Conservation (phyloP, 1,140 invertebrate genomes). For the Euwallacea fornicatus region DNA sequence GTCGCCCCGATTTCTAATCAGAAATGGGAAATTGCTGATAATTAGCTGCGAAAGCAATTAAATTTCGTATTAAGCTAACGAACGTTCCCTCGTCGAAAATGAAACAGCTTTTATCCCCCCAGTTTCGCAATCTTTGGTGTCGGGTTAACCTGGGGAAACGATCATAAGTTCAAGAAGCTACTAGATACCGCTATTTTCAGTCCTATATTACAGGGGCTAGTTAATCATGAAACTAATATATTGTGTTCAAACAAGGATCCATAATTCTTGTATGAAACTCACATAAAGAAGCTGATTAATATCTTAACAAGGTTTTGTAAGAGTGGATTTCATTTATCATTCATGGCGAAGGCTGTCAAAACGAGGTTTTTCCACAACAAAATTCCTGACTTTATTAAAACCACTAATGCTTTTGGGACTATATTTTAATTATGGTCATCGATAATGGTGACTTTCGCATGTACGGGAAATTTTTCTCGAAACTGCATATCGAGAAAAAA, state of each 20-base stretch:
- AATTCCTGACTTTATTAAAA: constrained; percentile 5
- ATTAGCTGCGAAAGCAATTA: constrained; percentile 5
- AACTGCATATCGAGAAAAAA: no score
- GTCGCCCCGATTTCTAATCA: constrained; percentile 1
- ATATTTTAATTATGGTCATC: constrained; percentile 2
- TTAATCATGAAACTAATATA: constrained; percentile 4
- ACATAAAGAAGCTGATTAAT: constrained; percentile 24
- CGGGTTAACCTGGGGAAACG: no score
- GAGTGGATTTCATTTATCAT: constrained; percentile 23
- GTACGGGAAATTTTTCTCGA: no score
- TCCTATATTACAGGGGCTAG: background rate
- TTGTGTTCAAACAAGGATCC: constrained; percentile 2
- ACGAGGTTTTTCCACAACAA: constrained; percentile 15
- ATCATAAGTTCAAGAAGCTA: no score
- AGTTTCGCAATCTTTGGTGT: no score
- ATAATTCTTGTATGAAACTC: constrained; percentile 20
- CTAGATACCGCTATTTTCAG: no score
- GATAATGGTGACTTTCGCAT: background rate
- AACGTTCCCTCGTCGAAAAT: no score
- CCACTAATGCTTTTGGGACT: constrained; percentile 6
- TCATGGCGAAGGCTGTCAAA: constrained; percentile 15
- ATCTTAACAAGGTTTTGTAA: constrained; percentile 21
- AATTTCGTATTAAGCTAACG: no score
- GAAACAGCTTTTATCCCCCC: no score
- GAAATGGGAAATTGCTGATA: constrained; percentile 7